Conservation (phyloP, 1,140 invertebrate species). For the Drosophila auraria region DNA sequence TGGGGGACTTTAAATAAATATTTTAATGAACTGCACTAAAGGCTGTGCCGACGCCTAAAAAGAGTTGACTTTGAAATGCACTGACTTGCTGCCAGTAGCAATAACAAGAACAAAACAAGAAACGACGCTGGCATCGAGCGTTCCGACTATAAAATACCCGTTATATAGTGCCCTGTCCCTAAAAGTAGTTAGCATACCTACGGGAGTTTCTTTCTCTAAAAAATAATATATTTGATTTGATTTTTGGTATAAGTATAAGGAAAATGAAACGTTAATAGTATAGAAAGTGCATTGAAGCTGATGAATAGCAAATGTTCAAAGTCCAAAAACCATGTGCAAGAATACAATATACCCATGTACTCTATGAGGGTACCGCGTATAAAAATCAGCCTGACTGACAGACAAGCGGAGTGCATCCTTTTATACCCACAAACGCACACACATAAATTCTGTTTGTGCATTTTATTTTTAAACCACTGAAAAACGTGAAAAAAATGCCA, state of each 20-base stretch:
- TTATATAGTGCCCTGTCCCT: no score
- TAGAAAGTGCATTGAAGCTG: neutral
- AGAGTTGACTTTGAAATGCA: slow-evolving; percentile 53
- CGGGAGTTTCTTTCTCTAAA: neutral
- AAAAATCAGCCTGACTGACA: slow-evolving; percentile 36
- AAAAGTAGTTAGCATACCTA: neutral
- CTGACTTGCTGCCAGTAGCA: slow-evolving; percentile 41
- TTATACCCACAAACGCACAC: slow-evolving; percentile 40
- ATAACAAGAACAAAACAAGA: slow-evolving; percentile 8
- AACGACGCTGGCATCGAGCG: neutral
- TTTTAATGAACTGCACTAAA: slow-evolving; percentile 63
- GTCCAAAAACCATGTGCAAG: neutral
- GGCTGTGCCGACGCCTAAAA: slow-evolving; percentile 46
- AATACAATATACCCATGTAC: slow-evolving; percentile 10
- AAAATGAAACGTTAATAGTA: no score
- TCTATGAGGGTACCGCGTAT: neutral
- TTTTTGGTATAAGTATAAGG: no score
- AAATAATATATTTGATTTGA: neutral
- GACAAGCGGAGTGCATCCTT: slow-evolving; percentile 55
- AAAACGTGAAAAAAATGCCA: slow-evolving; percentile 41
- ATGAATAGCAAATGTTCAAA: neutral
- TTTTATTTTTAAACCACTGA: slow-evolving; percentile 51
- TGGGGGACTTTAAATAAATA: slow-evolving; percentile 50
- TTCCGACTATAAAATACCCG: slow-evolving; percentile 19
- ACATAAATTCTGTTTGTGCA: slow-evolving; percentile 46